Conservation (phyloP, 1,140 invertebrate species). For the Atopsyche davidsoni region DNA sequence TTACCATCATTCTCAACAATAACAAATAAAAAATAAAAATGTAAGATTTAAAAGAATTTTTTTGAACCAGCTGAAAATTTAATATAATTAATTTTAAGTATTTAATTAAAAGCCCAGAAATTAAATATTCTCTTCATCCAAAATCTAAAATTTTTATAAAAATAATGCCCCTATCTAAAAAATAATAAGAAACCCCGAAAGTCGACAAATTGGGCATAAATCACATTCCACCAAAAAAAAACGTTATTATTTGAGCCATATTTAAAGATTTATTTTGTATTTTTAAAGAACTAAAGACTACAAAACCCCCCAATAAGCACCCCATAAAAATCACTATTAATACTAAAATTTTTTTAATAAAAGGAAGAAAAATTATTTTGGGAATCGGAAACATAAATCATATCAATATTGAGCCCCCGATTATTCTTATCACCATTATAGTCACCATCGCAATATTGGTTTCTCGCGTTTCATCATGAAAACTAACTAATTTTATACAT, state of each 20-base stretch:
- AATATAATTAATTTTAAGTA: constrained; percentile 41
- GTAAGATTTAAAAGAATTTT: constrained; percentile 40
- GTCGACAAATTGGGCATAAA: constrained; percentile 43
- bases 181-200: constrained; percentile 32
- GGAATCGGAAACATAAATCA: constrained; percentile 44
- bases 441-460: constrained; percentile 46
- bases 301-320: constrained; percentile 36
- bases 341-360: constrained; percentile 43
- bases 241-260: constrained; percentile 33
- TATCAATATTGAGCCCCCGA: constrained; percentile 41
- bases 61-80: constrained; percentile 47
- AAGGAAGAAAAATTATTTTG: constrained; percentile 47
- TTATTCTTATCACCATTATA: constrained; percentile 47
- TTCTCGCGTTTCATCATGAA: constrained; percentile 43
- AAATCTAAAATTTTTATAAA: constrained; percentile 41
- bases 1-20: no score
- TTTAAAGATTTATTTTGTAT: constrained; percentile 35
- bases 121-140: constrained; percentile 45
- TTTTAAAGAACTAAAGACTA: constrained; percentile 40
- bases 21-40: constrained; percentile 40
- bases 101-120: constrained; percentile 33
- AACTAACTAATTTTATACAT: constrained; percentile 39
- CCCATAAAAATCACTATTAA: no score
- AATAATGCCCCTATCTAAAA: constrained; percentile 32
- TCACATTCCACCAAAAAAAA: constrained; percentile 33